phyloP scores from a whole-genome alignment of 2,797 vertebrate genomes.

The Somateria mollissima region DNA sequence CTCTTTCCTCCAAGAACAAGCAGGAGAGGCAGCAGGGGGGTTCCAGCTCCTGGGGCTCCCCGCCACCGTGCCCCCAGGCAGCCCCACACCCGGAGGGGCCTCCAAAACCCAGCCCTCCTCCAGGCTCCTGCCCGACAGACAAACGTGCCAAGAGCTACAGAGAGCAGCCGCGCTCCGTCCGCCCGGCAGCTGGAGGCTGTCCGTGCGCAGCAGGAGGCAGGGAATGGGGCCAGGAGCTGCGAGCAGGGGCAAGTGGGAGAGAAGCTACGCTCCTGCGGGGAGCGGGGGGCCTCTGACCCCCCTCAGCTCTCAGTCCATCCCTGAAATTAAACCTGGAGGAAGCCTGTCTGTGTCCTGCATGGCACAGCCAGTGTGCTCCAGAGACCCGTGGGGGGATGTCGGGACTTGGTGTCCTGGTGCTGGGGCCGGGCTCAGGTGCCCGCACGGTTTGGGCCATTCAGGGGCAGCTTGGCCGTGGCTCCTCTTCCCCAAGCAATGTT shows the following conservation, averaged over 20 bases:
- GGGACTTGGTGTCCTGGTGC: background rate
- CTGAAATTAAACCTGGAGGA: fast-evolving
- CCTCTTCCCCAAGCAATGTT: background rate
- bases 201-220: fast-evolving
- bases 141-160: background rate
- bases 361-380: fast-evolving
- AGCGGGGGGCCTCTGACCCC: background rate
- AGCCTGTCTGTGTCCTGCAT: background rate
- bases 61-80: background rate
- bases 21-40: fast-evolving
- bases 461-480: background rate
- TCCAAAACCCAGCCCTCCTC: background rate
- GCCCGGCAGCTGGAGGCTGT: background rate
- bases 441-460: fast-evolving
- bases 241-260: fast-evolving
- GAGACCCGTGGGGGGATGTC: background rate
- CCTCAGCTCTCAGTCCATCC: fast-evolving
- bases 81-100: background rate
- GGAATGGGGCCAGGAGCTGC: background rate
- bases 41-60: fast-evolving
- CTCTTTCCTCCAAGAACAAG: background rate
- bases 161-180: background rate
- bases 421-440: background rate
- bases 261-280: background rate
- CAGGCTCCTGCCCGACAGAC: fast-evolving